A percentile compares a stretch with the other conserved stretches of the same genome.
Evolutionary conservation across 2,797 vertebrate species (phyloP).

Genomic region (Thaleichthys pacificus): DNA sequence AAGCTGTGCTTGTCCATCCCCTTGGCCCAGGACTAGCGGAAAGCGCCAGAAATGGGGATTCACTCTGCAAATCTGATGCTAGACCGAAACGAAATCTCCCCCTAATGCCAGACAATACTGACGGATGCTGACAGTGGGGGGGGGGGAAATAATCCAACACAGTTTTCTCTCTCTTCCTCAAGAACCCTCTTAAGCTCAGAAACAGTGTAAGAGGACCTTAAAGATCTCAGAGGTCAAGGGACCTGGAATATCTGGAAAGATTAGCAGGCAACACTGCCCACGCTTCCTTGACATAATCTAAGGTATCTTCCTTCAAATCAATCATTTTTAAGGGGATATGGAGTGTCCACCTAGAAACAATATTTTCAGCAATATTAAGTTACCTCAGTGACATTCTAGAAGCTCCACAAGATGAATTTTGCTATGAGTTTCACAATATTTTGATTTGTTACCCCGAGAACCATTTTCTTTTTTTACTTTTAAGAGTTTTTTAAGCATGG

Average conservation of each 20-base stretch:
- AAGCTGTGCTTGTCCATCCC: conserved; percentile 22
- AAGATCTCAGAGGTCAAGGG: conserved; percentile 40
- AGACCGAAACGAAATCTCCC: conserved; percentile 14
- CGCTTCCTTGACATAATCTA: conserved; percentile 39
- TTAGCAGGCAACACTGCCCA: conserved; percentile 41
- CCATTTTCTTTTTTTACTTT: not conserved
- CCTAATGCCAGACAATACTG: conserved; percentile 9
- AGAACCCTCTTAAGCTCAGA: conserved; percentile 13
- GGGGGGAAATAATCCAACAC: not conserved
- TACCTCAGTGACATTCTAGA: conserved; percentile 5
- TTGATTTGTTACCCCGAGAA: not conserved
- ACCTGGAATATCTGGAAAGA: conserved; percentile 46
- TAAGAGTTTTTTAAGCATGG: not conserved
- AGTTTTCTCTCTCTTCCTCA: not conserved
- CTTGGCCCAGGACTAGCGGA: not conserved
- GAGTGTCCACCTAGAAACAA: conserved; percentile 12
- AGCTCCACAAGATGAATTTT: conserved; percentile 14
- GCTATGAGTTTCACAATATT: conserved; percentile 18
- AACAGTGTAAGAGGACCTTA: conserved; percentile 34
- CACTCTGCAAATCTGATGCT: not conserved
- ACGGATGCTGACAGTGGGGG: not conserved
- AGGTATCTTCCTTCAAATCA: conserved; percentile 45
- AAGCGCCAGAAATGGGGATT: conserved; percentile 13
- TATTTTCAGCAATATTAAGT: conserved; percentile 39
- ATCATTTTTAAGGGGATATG: conserved; percentile 43